Evolutionary conservation across 2,113 vertebrate genomes (phyloP).

Genomic region (Mixornis gularis): DNA sequence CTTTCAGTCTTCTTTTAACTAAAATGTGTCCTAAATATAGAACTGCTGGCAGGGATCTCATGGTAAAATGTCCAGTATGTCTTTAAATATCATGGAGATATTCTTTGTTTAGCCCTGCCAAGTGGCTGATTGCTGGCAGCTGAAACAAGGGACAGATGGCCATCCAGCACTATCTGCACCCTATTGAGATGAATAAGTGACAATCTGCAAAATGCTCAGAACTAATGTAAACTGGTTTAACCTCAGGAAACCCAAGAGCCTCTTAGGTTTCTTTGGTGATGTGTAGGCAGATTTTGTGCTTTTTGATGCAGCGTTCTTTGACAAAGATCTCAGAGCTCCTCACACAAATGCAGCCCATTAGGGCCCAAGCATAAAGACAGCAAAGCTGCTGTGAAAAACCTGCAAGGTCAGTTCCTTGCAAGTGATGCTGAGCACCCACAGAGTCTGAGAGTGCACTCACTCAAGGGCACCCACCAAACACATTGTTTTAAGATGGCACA

Average conservation of each 20-base stretch:
- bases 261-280: background rate
- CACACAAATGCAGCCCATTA: background rate
- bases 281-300: background rate
- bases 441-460: background rate
- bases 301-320: background rate
- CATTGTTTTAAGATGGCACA: background rate
- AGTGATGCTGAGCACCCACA: background rate
- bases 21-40: background rate
- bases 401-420: background rate
- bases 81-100: constrained; percentile 51
- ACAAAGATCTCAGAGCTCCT: background rate
- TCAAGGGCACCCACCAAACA: background rate
- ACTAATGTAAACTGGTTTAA: constrained; percentile 66
- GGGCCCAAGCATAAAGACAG: background rate
- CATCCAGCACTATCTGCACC: constrained; percentile 41
- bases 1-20: background rate
- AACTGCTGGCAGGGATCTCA: constrained; percentile 31
- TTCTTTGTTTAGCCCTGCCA: constrained; percentile 16
- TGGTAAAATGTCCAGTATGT: constrained; percentile 36
- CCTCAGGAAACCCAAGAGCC: constrained; percentile 35
- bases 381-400: background rate
- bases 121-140: constrained; percentile 57
- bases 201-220: constrained; percentile 62
- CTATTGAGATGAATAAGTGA: constrained; percentile 61
- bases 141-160: constrained; percentile 63